Conservation (phyloP, 2,888 invertebrate genomes). For the Eutolmus rufibarbis region DNA sequence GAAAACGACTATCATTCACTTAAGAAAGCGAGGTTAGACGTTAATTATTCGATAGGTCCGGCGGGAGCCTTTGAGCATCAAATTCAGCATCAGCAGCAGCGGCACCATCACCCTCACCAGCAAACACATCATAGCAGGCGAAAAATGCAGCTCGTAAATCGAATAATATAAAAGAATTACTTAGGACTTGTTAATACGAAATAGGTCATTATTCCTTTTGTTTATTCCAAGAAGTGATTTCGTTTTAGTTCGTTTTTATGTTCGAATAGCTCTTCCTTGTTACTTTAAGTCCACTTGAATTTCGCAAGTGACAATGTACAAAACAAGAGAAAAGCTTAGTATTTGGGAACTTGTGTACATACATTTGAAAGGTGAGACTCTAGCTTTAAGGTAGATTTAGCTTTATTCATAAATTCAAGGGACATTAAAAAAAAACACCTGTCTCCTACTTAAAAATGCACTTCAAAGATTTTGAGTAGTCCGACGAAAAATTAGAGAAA, state of each 20-base stretch:
- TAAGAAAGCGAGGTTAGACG: conserved; percentile 59
- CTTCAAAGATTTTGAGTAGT: not conserved
- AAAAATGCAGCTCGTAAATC: conserved; percentile 71
- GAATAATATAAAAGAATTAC: conserved; percentile 54
- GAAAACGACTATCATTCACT: conserved; percentile 65
- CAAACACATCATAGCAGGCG: conserved; percentile 66
- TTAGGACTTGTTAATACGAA: not conserved
- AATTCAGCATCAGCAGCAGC: conserved; percentile 51
- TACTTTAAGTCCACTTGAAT: not conserved
- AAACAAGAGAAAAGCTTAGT: not conserved
- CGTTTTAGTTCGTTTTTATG: not conserved
- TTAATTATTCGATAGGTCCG: conserved; percentile 64
- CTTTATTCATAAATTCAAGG: not conserved
- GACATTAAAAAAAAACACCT: not conserved
- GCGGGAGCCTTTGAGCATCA: conserved; percentile 60
- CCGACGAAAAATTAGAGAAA: not conserved
- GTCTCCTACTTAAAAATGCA: not conserved
- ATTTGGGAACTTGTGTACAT: conserved; percentile 9
- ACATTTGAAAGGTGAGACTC: not conserved
- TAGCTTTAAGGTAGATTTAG: not conserved
- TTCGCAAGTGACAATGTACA: conserved; percentile 16
- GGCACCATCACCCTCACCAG: conserved; percentile 43
- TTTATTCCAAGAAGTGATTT: conserved; percentile 4
- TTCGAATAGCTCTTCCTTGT: not conserved
- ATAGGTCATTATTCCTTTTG: not conserved